Conservation (phyloP, 2,113 vertebrate species). For the Chauna torquata region DNA sequence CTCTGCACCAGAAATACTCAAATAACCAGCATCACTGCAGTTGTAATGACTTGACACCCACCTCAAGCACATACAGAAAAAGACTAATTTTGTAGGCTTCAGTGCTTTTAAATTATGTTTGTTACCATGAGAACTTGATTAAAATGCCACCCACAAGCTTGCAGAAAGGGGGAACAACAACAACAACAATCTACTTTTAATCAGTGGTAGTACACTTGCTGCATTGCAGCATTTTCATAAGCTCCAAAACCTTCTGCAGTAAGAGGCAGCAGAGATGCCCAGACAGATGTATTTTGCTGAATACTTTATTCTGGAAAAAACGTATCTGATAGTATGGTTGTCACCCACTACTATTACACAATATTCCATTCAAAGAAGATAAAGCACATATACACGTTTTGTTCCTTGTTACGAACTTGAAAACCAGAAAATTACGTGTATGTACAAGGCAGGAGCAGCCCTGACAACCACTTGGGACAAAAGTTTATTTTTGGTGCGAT, state of each 20-base stretch:
- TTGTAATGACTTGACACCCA: constrained; percentile 63
- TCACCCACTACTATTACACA: not conserved
- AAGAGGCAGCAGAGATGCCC: constrained; percentile 39
- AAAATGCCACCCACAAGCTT: constrained; percentile 49
- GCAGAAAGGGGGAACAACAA: not conserved
- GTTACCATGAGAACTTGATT: constrained; percentile 63
- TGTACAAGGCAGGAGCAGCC: not conserved
- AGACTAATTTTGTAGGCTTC: constrained; percentile 44
- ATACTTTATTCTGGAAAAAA: constrained; percentile 22
- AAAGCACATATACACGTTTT: not conserved
- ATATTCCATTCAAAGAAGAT: not conserved
- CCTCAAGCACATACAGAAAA: constrained; percentile 8
- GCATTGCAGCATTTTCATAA: constrained; percentile 63
- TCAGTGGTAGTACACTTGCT: constrained; percentile 44
- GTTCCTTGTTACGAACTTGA: not conserved
- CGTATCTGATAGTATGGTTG: not conserved
- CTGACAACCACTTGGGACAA: not conserved
- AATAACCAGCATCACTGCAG: constrained; percentile 35
- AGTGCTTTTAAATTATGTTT: constrained; percentile 52
- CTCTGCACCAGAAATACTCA: constrained; percentile 15
- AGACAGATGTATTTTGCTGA: constrained; percentile 31
- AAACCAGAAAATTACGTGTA: not conserved
- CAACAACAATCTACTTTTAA: constrained; percentile 43
- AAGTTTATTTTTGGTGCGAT: not conserved
- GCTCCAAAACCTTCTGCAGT: constrained; percentile 7